phyloP scores from a whole-genome alignment of 2,888 invertebrate genomes.

The Falcaria lacertinaria region DNA sequence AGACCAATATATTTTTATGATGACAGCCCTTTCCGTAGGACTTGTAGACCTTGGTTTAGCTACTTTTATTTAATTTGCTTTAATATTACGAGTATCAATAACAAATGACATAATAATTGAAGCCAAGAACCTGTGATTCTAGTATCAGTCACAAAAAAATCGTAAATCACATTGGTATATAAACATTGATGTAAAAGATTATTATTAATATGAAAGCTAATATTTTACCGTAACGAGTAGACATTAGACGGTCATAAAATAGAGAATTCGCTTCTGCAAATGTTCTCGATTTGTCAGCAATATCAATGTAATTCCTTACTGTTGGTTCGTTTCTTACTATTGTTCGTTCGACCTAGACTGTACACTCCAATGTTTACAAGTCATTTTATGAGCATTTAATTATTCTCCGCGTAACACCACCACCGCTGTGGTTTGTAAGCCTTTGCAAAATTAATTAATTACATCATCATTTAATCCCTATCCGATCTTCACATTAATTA shows the following conservation, averaged over 20 bases:
- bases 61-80: too few relatives aligned
- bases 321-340: neutral
- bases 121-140: too few relatives aligned
- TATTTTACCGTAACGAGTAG: neutral
- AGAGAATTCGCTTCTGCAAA: neutral
- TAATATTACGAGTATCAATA: neutral
- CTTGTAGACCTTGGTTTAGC: neutral
- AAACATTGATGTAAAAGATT: neutral
- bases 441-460: constrained; percentile 15
- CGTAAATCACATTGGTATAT: too few relatives aligned
- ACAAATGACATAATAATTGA: neutral
- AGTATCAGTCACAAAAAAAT: too few relatives aligned
- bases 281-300: neutral
- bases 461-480: constrained; percentile 9
- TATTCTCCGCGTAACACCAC: constrained; percentile 32
- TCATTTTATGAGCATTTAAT: constrained; percentile 33
- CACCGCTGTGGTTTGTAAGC: constrained; percentile 16
- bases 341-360: constrained; percentile 6
- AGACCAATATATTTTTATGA: constrained; percentile 34
- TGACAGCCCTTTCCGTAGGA: constrained; percentile 6
- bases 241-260: constrained; percentile 2
- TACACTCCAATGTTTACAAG: constrained; percentile 27
- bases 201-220: neutral
- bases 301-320: constrained; percentile 1
- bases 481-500: constrained; percentile 2